A percentile compares a stretch with the other conserved stretches of the same genome.
Conservation (phyloP, 2,797 vertebrate species). For the Taeniopygia guttata region DNA sequence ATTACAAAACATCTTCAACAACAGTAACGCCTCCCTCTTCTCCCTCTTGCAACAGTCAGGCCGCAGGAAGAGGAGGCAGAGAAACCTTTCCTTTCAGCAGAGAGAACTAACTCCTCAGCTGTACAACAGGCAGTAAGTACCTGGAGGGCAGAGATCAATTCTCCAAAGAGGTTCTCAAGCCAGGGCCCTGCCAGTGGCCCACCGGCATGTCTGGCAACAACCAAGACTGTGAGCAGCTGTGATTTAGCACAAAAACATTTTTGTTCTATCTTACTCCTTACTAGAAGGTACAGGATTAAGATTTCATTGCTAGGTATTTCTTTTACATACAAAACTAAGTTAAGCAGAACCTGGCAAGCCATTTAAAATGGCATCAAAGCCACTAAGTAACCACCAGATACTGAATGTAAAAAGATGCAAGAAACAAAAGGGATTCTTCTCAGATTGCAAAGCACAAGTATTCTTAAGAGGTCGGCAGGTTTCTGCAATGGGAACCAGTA, state of each 20-base stretch:
- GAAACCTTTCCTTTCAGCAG: neutral
- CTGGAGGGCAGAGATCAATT: neutral
- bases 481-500: neutral
- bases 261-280: neutral
- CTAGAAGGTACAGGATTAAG: neutral
- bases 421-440: neutral
- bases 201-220: neutral
- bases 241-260: neutral
- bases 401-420: rapidly evolving
- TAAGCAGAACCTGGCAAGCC: neutral
- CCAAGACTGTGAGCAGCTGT: neutral
- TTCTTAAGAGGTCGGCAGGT: neutral
- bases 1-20: neutral
- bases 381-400: neutral
- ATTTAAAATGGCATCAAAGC: neutral
- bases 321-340: neutral
- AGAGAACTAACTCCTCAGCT: neutral
- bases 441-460: neutral
- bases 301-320: neutral
- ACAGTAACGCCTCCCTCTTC: neutral
- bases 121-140: neutral
- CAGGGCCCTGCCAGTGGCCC: neutral
- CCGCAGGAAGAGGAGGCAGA: neutral
- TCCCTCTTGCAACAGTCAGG: neutral
- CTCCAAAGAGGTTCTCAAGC: neutral